Evolutionary conservation across 2,888 invertebrate genomes (phyloP), one percentile per base, ranked within the genome.

Genomic region (Meloe dianella): DNA sequence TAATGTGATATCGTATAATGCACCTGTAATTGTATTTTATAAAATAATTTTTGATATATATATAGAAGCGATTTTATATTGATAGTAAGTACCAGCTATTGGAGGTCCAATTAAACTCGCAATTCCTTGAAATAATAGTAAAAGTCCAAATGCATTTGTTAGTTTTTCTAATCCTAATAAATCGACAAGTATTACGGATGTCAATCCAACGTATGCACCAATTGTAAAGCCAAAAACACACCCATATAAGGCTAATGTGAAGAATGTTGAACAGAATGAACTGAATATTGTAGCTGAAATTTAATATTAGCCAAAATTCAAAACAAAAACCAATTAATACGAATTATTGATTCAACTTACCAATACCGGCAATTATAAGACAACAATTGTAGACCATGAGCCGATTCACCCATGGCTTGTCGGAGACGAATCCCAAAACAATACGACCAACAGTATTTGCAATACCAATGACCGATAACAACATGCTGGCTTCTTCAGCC

Each of bases 151-250:
- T 35, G 97, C 96, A 84, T 96, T 97, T 27, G 97, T 97, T 64
- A 98, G 86, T 80, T 89, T 92, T 71, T 96, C 96, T 71, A 97
- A 85, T n/a, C 97, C 97, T 65, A 98, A 85, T 54, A 98, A 87
- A 84, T 98, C 97, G 27, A 97, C 97, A 66, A 97, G 87, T 73
- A 97, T 95, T 63, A 97, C 97, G 24, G 97, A 97, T 3, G 97
- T 97, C 61, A 98, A 87, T n/a, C 97, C 96, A 59, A 97, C 97
- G 82, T 97, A 98, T 66, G 97, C 97, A 73, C 97, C 96, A 77
- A 95, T 94, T 20, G 95, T 93, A 79, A 95, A 93, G 62, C 97
- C 97, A 81, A 93, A 97, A 10, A 91, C 86, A 38, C 88, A 86
- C 27, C 93, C 90, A 83, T 95, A 98, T 63, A 92, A 77, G 22